Conservation (phyloP, 2,797 vertebrate genomes). For the Ctenopoma multispine region DNA sequence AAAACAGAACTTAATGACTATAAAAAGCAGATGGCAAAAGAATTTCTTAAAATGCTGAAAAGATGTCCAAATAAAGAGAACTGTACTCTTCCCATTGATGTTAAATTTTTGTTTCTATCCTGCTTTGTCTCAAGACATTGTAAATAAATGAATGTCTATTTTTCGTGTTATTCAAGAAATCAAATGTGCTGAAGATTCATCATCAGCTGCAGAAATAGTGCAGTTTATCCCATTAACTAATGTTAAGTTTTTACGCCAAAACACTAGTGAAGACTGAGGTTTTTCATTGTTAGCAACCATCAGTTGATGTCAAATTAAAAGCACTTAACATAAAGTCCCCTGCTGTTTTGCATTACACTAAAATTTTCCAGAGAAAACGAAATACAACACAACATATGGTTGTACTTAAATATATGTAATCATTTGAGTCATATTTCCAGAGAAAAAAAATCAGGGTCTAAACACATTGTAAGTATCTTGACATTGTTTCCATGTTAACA, state of each 20-base stretch:
- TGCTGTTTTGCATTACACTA: slow-evolving; percentile 75
- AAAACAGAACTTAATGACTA: slow-evolving; percentile 71
- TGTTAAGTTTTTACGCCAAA: no score
- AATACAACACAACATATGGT: slow-evolving; percentile 63
- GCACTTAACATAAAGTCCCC: slow-evolving; percentile 48
- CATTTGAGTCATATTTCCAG: slow-evolving; percentile 41
- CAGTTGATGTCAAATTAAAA: slow-evolving; percentile 69
- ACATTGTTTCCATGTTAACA: not conserved
- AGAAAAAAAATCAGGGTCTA: slow-evolving; percentile 19
- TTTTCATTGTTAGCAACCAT: slow-evolving; percentile 59
- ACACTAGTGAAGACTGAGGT: slow-evolving; percentile 43
- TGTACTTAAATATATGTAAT: slow-evolving; percentile 57
- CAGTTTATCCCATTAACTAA: slow-evolving; percentile 2
- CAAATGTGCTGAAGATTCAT: not conserved
- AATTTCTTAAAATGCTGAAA: slow-evolving; percentile 64
- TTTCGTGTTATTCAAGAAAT: not conserved
- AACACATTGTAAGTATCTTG: not conserved
- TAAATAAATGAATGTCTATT: not conserved
- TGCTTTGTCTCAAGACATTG: slow-evolving; percentile 9
- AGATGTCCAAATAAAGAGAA: slow-evolving; percentile 55
- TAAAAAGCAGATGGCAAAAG: slow-evolving; percentile 76
- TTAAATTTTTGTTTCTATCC: slow-evolving; percentile 20
- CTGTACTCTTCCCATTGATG: slow-evolving; percentile 24
- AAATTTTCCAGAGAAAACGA: slow-evolving; percentile 54
- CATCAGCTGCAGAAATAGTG: not conserved